Evolutionary conservation across 2,888 invertebrate species (phyloP), one percentile per base, ranked within the genome.

Genomic region (Pristionchus japonicus): DNA sequence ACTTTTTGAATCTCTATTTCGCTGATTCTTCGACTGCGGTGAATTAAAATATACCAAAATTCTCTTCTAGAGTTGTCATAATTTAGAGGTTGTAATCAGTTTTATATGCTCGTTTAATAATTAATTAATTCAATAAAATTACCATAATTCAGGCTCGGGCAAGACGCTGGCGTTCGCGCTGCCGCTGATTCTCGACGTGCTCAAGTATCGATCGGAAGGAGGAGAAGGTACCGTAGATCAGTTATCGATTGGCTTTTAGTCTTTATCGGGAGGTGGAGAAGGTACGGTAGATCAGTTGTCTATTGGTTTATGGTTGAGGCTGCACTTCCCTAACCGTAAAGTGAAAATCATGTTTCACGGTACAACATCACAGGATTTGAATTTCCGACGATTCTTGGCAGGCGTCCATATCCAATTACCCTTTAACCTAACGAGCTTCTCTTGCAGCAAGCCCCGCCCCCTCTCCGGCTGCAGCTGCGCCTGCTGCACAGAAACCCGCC

Each of bases 111-210:
- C n/a, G n/a, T n/a, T n/a, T n/a, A n/a, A n/a, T n/a, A n/a, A n/a
- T n/a, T n/a, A n/a, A n/a, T n/a, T n/a, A n/a, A n/a, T n/a, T n/a
- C n/a, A n/a, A n/a, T n/a, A n/a, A n/a, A n/a, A n/a, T n/a, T n/a
- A n/a, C n/a, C n/a, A n/a, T 43, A 61, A 17, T 52, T 57, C 23
- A 92, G 93, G 99, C 1, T 98, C 98, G 0, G 99, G 99, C 15
- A 99, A 99, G 95, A 99, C 99, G 0, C 97, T 97, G 1, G 98
- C 98, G 0, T 99, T 98, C 95, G 95, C 98, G 0, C 95, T 98
- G 6, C 99, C 99, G 0, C 96, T 99, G 17, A 96, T 99, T 52
- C 96, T 97, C 93, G 95, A 96, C 0, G 95, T 98, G 37, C 86
- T 93, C 88, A 92, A 92, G 85, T 89, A 89, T 70, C 77, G 89